Conservation (phyloP, 2,113 vertebrate species). For the Hemiprocne comata region DNA sequence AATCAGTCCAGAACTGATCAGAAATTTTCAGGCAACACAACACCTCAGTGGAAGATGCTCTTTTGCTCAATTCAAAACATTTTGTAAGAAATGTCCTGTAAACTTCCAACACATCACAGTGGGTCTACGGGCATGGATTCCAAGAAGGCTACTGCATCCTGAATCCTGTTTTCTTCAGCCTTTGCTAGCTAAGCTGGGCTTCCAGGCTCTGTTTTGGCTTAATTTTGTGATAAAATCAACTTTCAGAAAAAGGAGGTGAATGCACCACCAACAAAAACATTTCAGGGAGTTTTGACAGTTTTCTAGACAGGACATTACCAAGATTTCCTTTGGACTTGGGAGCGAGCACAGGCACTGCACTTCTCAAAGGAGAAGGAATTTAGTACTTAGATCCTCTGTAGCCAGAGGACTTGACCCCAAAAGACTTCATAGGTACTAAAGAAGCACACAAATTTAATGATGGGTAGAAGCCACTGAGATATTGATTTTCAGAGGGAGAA, state of each 20-base stretch:
- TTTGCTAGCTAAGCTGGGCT: neutral
- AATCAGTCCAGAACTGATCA: neutral
- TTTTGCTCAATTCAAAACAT: neutral
- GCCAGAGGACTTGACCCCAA: neutral
- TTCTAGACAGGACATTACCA: neutral
- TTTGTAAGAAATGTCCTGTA: neutral
- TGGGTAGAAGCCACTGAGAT: neutral
- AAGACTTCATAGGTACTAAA: neutral
- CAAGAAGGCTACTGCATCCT: neutral
- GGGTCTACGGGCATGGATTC: accelerated
- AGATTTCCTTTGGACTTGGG: neutral
- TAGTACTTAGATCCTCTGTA: neutral
- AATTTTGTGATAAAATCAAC: neutral
- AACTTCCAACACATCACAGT: neutral
- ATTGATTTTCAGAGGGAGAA: slow-evolving; percentile 16
- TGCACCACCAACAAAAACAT: neutral
- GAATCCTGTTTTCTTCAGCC: neutral
- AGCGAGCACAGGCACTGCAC: neutral
- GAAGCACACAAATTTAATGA: neutral
- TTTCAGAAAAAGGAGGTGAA: neutral
- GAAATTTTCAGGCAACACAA: neutral
- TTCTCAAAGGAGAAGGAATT: neutral
- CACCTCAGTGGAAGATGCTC: neutral
- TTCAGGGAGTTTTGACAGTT: neutral
- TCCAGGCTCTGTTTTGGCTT: neutral